Evolutionary conservation across 2,113 vertebrate genomes (phyloP).

Genomic region (Nannospalax galili): DNA sequence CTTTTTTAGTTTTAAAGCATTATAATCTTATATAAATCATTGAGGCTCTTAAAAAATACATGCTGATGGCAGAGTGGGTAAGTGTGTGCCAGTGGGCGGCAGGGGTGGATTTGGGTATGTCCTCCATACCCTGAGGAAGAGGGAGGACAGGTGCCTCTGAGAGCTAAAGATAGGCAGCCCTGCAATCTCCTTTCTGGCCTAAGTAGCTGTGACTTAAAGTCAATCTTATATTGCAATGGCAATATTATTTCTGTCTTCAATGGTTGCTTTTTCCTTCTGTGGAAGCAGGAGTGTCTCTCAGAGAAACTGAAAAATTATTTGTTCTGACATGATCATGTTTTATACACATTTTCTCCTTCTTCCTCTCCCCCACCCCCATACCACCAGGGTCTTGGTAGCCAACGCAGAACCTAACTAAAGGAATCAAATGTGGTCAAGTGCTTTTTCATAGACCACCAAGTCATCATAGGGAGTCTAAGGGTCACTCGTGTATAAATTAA

Average conservation of each 20-base stretch:
- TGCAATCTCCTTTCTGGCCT: conserved; percentile 20
- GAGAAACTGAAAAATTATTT: conserved; percentile 39
- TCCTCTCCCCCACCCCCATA: neutral
- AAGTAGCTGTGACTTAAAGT: conserved; percentile 60
- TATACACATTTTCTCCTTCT: neutral
- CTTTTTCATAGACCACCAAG: neutral
- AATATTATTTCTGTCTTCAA: conserved; percentile 41
- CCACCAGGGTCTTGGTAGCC: neutral
- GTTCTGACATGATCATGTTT: neutral
- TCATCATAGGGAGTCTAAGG: neutral
- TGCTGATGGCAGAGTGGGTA: neutral
- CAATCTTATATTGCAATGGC: neutral
- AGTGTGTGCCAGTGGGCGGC: neutral
- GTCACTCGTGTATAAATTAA: neutral
- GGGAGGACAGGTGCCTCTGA: neutral
- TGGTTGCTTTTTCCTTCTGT: neutral
- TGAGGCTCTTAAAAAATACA: neutral
- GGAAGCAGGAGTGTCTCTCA: neutral
- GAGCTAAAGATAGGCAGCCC: neutral
- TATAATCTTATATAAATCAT: neutral
- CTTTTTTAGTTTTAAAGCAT: neutral
- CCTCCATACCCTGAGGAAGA: neutral
- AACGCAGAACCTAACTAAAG: neutral
- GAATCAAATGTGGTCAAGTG: neutral
- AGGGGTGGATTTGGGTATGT: neutral